Evolutionary conservation across 2,888 invertebrate genomes (phyloP), one percentile per base, ranked within the genome.

Genomic region (Torymus texanus): DNA sequence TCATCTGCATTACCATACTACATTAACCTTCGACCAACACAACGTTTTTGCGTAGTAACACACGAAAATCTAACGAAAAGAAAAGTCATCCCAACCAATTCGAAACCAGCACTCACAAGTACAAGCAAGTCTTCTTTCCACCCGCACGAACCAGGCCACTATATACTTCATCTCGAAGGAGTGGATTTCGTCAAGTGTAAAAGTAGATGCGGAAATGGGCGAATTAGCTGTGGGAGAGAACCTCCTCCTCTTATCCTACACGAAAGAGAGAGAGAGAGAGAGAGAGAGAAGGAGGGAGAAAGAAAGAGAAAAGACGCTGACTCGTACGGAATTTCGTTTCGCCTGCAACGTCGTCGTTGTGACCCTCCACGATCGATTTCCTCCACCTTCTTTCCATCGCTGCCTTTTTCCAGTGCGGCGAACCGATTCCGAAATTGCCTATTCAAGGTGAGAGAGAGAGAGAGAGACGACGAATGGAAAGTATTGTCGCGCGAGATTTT

Each of bases 181-280:
- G 41, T 8, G 41, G 41, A 67, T 75, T 67, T 59, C 63, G 59
- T 41, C 59, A 56, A 67, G 78, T 78, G 41, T 12, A 71, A 77
- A 65, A 66, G 71, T 65, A 29, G 66, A 73, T 18, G 58, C 65
- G 73, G 73, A 78, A 73, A 77, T 50, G 77, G 56, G 59, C n/a
- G 53, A 71, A 77, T 77, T 77, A 72, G 66, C 53, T n/a, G 2
- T 8, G 41, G 8, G 41, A 41, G 41, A 41, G 41, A 41, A 41
- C 41, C 41, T 8, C 41, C 41, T 8, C 8, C 41, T 41, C 41
- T 41, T 41, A 5, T 41, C 8, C 41, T 41, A 41, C 41, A 8
- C 41, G 41, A 41, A 8, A 8, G 41, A 10, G 11, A 24, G 18
- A n/a, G 50, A 16, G 14, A 1, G n/a, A 1, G 55, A 5, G 18